phyloP scores from a whole-genome alignment of 2,113 vertebrate species.

The Caranx melampygus region DNA sequence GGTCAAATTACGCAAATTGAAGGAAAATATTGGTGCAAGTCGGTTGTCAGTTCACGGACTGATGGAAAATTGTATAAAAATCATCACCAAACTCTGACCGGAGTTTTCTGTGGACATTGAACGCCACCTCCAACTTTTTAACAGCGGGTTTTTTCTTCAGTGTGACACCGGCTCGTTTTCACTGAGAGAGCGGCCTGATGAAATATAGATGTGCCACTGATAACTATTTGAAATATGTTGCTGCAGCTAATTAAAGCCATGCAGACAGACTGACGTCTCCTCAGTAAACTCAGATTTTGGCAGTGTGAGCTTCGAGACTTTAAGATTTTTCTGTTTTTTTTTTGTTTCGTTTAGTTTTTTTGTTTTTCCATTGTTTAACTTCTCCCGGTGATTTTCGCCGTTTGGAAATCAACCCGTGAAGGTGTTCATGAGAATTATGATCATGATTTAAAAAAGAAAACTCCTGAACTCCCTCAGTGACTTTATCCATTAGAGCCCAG shows the following conservation, averaged over 20 bases:
- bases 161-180: neutral
- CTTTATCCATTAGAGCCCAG: neutral
- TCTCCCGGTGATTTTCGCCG: slow-evolving; percentile 10
- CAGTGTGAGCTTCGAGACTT: neutral
- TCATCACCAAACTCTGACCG: neutral
- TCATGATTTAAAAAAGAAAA: neutral
- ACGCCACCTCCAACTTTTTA: slow-evolving; percentile 36
- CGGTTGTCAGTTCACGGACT: neutral
- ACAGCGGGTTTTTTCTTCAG: neutral
- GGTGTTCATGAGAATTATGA: neutral
- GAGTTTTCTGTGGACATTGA: slow-evolving; percentile 2
- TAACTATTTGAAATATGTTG: slow-evolving; percentile 4
- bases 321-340: neutral
- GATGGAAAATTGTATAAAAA: neutral
- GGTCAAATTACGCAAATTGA: slow-evolving; percentile 1
- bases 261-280: neutral
- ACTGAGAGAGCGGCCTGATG: neutral
- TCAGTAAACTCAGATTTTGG: neutral
- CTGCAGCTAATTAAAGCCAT: neutral
- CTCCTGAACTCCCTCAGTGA: neutral
- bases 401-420: slow-evolving; percentile 2
- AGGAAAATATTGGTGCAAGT: neutral
- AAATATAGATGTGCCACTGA: neutral
- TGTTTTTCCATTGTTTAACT: neutral
- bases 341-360: neutral